A percentile compares a stretch with the other conserved stretches of the same genome.
These are phyloP conservation scores for Rynchops niger DNA, from an alignment of 2,113 vertebrate species.

Conservation along the genomic window DNA sequence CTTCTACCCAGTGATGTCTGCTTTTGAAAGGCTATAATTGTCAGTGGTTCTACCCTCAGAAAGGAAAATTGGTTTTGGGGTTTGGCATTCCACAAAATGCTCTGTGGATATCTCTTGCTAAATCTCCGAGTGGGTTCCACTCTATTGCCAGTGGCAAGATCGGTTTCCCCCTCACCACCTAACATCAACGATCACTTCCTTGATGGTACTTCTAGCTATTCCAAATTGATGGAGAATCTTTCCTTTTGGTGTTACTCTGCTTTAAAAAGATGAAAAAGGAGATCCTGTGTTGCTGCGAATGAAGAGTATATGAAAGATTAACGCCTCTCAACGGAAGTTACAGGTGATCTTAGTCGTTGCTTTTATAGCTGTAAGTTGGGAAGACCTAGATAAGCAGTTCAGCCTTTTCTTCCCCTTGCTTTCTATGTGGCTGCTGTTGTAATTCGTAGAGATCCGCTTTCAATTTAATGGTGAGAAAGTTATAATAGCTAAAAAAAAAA, in stretches of 20 bases:
- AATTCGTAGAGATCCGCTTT: neutral
- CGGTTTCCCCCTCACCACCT: accelerated
- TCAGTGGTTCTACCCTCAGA: neutral
- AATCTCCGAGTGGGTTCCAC: neutral
- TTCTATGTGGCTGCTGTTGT: neutral
- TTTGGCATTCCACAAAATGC: neutral
- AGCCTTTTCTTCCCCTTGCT: neutral
- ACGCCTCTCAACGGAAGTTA: neutral
- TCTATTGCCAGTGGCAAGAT: neutral
- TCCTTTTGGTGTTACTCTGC: neutral
- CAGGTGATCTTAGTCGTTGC: neutral
- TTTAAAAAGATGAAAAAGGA: neutral
- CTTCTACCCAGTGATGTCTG: neutral
- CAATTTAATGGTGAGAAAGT: neutral
- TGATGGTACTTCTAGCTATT: neutral
- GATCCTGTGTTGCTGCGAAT: neutral
- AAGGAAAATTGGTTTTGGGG: neutral
- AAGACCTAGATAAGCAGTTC: neutral
- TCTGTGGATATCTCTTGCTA: neutral
- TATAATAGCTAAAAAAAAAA: neutral
- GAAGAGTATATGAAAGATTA: neutral
- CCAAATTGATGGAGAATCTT: neutral
- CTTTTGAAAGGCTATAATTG: neutral
- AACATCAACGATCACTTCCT: neutral
- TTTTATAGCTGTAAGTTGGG: neutral